Evolutionary conservation across 2,113 vertebrate species (phyloP).

Genomic region (Copsychus sechellarum): DNA sequence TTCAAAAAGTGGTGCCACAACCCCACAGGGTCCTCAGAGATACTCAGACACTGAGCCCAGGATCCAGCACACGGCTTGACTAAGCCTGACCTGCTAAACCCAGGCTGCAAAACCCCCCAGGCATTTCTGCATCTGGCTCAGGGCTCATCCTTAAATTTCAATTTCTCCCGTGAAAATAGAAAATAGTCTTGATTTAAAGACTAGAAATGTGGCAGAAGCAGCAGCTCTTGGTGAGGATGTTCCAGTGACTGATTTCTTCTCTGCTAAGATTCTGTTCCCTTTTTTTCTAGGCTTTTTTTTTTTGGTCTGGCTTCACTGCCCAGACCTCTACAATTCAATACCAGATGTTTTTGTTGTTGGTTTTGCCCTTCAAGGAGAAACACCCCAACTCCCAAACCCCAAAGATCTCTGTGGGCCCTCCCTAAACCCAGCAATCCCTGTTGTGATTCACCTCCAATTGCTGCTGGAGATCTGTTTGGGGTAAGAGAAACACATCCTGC

Average conservation of each 20-base stretch:
- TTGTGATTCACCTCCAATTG: background rate
- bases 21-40: background rate
- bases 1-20: background rate
- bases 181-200: background rate
- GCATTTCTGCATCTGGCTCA: background rate
- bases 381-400: background rate
- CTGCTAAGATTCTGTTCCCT: constrained; percentile 30
- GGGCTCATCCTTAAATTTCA: background rate
- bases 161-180: background rate
- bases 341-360: background rate
- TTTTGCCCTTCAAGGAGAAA: background rate
- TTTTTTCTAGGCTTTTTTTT: background rate
- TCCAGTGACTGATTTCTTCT: background rate
- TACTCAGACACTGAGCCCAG: background rate
- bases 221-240: background rate
- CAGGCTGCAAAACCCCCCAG: background rate
- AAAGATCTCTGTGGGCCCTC: background rate
- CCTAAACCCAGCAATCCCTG: background rate
- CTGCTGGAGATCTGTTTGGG: background rate
- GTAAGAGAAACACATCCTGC: background rate
- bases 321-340: background rate
- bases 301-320: background rate
- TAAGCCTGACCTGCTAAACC: background rate
- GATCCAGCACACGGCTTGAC: background rate
- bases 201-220: background rate